Conservation (phyloP, 2,797 vertebrate genomes). For the Catamblyrhynchus diadema region DNA sequence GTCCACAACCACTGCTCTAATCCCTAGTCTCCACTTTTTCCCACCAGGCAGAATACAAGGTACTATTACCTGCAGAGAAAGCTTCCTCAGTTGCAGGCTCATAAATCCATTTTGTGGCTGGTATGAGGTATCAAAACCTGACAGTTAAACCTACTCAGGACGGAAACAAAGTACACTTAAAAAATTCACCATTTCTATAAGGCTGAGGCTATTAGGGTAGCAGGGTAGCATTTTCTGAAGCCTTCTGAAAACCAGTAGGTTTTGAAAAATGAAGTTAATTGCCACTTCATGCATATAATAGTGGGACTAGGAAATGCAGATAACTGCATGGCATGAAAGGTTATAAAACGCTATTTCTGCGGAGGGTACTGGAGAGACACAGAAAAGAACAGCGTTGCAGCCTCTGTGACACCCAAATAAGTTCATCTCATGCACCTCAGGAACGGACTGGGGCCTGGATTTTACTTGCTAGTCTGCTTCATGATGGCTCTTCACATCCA, state of each 20-base stretch:
- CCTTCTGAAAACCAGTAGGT: background rate
- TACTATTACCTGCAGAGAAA: slow-evolving; percentile 12
- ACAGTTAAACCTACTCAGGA: background rate
- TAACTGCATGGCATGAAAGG: background rate
- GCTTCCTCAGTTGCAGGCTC: background rate
- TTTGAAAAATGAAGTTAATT: background rate
- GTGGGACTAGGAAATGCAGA: background rate
- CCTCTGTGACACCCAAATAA: background rate
- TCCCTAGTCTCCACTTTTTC: background rate
- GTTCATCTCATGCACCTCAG: fast-evolving
- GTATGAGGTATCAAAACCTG: background rate
- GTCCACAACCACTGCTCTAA: background rate
- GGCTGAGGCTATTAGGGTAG: background rate
- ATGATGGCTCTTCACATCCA: background rate
- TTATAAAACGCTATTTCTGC: background rate
- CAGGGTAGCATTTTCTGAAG: background rate
- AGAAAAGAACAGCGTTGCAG: background rate
- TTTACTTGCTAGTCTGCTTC: background rate
- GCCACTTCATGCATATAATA: background rate
- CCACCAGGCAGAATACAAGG: background rate
- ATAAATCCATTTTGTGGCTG: background rate
- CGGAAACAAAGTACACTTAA: background rate
- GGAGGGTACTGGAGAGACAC: background rate
- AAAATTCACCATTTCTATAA: background rate
- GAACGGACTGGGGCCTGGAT: background rate